Evolutionary conservation across 2,888 invertebrate species (phyloP), one percentile per base, ranked within the genome.

Genomic region (Andrena dorsata): DNA sequence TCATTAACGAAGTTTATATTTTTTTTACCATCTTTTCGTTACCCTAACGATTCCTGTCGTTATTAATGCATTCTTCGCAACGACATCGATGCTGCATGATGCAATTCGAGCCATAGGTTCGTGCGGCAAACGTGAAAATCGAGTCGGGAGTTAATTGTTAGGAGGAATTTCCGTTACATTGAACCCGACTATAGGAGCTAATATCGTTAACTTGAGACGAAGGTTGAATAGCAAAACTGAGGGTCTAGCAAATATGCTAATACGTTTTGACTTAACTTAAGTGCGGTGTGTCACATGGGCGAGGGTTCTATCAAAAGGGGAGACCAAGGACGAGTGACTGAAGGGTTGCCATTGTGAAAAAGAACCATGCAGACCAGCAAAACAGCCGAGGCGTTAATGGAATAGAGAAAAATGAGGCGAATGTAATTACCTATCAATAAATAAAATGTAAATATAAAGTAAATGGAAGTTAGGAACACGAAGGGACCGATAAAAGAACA

Each of bases 211-310:
- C 20, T 65, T 56, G 72, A n/a, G 47, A 23, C 58, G 53, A 35
- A 63, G 70, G 75, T 65, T 60, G 53, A 47, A 61, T 77, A 77
- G 69, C 77, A 68, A 83, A 82, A 86, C 85, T 84, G 80, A 86
- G 84, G 84, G 81, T 74, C 80, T 74, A 66, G 77, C 76, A 82
- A 88, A 90, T 88, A 91, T 88, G 90, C 82, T 90, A 90, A 91
- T 90, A 81, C 80, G 85, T 84, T 89, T 89, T 85, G 79, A 84
- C 35, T 35, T 35, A 35, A 35, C 83, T 81, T 81, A 82, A 90
- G 89, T 86, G 86, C 76, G 64, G 71, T 56, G 60, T 51, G 32
- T 53, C 51, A 72, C 32, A 70, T 61, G 32, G 58, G 77, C 76
- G 77, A 73, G 85, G 79, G 81, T 76, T 66, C 76, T 66, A 73